Percentiles rank a stretch among this genome's conserved stretches.
Evolutionary conservation across 1,140 invertebrate genomes (phyloP).

Genomic region (Drosophila azteca): DNA sequence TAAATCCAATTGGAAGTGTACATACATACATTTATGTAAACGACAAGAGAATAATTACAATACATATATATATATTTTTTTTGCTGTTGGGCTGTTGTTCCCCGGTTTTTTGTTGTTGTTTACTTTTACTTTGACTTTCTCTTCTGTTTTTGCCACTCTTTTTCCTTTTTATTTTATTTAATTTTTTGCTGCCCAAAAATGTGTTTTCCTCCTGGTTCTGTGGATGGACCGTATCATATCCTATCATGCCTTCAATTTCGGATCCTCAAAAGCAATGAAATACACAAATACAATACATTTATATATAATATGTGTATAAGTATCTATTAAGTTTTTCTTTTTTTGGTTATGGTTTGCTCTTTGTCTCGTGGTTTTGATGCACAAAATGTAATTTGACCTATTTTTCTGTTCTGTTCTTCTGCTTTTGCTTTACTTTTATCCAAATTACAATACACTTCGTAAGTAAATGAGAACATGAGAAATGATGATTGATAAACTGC

Average conservation of each 20-base stretch:
- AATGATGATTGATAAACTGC: no score
- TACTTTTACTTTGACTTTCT: conserved; percentile 3
- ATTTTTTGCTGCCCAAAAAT: conserved; percentile 19
- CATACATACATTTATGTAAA: conserved; percentile 65
- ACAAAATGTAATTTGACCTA: background rate
- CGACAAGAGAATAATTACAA: conserved; percentile 66
- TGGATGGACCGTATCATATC: conserved; percentile 36
- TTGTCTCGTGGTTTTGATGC: background rate
- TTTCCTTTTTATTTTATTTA: conserved; percentile 21
- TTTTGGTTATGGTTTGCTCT: background rate
- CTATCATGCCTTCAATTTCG: no score
- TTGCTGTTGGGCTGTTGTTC: conserved; percentile 13
- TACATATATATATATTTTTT: conserved; percentile 47
- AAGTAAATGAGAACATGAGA: no score
- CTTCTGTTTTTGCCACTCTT: background rate
- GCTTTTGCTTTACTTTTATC: background rate
- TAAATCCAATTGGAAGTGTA: conserved; percentile 60
- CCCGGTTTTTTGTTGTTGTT: conserved; percentile 20
- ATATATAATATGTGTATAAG: conserved; percentile 9
- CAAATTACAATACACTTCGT: no score
- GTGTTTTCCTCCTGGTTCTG: conserved; percentile 35
- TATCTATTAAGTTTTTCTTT: conserved; percentile 8
- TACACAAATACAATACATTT: no score
- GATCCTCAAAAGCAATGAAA: no score
- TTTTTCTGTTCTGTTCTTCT: background rate